These are phyloP conservation scores for Heliconius nattereri DNA, from an alignment of 1,140 invertebrate genomes.

Conservation along the genomic window DNA sequence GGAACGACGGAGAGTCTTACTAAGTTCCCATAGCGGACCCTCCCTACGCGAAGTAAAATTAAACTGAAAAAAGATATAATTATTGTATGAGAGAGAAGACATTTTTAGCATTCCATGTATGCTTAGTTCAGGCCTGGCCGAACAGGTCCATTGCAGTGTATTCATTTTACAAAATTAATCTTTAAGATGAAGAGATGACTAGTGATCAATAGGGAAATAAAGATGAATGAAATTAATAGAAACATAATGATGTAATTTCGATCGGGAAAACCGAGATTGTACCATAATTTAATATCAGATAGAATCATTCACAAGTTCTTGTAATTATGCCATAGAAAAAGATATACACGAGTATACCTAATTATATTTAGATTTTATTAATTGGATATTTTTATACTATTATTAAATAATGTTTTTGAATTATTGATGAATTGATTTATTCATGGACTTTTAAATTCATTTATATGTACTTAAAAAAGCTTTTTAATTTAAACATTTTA, in stretches of 20 bases:
- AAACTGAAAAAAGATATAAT: too few relatives aligned
- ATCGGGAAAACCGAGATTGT: slow-evolving; percentile 18
- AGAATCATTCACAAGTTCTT: background rate
- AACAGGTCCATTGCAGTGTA: too few relatives aligned
- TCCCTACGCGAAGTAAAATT: too few relatives aligned
- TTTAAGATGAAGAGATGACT: background rate
- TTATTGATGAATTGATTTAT: background rate
- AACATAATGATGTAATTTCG: slow-evolving; percentile 9
- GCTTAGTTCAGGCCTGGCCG: too few relatives aligned
- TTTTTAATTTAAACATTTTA: too few relatives aligned
- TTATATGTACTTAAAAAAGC: too few relatives aligned
- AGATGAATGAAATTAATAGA: background rate
- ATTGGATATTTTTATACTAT: background rate
- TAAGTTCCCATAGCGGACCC: too few relatives aligned
- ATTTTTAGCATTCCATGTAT: too few relatives aligned
- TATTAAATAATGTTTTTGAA: background rate
- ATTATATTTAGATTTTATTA: background rate
- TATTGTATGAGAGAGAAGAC: too few relatives aligned
- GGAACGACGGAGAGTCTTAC: too few relatives aligned
- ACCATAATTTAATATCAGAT: background rate
- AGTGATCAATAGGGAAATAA: background rate
- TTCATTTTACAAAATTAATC: background rate
- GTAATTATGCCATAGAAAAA: background rate
- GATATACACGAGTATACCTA: background rate
- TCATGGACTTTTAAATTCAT: too few relatives aligned